Conservation (phyloP, 2,113 vertebrate genomes). For the Trochalopteron elliotii region DNA sequence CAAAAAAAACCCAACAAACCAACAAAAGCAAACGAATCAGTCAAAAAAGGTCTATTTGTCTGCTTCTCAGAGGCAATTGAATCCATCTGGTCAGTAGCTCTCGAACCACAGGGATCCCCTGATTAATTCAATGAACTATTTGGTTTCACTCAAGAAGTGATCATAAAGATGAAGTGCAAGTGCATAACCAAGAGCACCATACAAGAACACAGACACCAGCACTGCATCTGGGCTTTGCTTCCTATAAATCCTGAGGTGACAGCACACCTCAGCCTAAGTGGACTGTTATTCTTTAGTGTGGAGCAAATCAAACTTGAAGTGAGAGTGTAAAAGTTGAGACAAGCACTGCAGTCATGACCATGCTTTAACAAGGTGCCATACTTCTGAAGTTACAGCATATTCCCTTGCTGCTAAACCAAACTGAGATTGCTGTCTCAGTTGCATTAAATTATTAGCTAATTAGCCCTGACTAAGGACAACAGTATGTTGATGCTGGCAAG, state of each 20-base stretch:
- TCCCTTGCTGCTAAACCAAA: slow-evolving; percentile 22
- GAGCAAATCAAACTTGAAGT: slow-evolving; percentile 13
- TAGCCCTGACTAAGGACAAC: slow-evolving; percentile 63
- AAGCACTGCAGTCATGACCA: neutral
- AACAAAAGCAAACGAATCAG: neutral
- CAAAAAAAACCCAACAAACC: neutral
- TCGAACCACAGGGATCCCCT: neutral
- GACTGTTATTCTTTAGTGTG: neutral
- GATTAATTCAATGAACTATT: neutral
- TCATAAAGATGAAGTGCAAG: neutral
- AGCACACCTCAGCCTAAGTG: neutral
- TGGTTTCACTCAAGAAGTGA: neutral
- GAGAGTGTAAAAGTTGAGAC: neutral
- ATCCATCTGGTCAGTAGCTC: neutral
- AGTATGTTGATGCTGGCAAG: slow-evolving; percentile 61
- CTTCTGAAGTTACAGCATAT: neutral
- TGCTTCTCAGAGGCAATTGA: neutral
- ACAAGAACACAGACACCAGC: neutral
- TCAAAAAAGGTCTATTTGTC: neutral
- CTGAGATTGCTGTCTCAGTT: slow-evolving; percentile 29
- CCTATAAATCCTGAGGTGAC: neutral
- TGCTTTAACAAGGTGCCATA: neutral
- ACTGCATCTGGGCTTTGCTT: neutral
- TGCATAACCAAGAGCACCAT: neutral
- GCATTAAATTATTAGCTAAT: slow-evolving; percentile 75